phyloP scores from a whole-genome alignment of 2,113 vertebrate genomes.

The Mesoclemmys tuberculata region DNA sequence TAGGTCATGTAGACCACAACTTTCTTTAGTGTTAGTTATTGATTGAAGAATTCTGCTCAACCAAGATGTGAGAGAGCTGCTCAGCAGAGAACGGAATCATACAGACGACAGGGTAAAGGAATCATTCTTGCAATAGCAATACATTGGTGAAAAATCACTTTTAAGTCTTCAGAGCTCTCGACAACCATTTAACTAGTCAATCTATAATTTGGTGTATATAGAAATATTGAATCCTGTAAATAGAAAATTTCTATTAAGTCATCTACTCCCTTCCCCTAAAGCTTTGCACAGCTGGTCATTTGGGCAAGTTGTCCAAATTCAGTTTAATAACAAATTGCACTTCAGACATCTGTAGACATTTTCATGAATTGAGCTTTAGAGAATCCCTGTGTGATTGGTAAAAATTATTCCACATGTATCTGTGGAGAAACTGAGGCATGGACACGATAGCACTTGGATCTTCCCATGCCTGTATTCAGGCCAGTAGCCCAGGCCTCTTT shows the following conservation, averaged over 20 bases:
- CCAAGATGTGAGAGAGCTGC: background rate
- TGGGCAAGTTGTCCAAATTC: conserved; percentile 42
- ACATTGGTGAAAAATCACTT: conserved; percentile 25
- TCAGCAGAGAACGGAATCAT: background rate
- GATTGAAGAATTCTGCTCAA: background rate
- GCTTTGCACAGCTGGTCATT: conserved; percentile 20
- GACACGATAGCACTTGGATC: background rate
- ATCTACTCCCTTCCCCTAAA: conserved; percentile 38
- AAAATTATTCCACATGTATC: conserved; percentile 15
- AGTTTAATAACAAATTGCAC: conserved; percentile 38
- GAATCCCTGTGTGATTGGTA: background rate
- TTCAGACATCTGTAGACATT: conserved; percentile 23
- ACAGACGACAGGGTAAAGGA: background rate
- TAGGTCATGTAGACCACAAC: background rate
- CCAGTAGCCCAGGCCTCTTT: background rate
- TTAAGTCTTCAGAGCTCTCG: conserved; percentile 31
- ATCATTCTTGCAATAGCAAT: background rate
- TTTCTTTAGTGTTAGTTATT: background rate
- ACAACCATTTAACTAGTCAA: background rate
- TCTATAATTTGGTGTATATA: conserved; percentile 30
- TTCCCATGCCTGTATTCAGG: background rate
- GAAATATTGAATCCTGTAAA: conserved; percentile 45
- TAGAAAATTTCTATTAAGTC: conserved; percentile 45
- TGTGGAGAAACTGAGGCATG: background rate
- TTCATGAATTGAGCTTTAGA: conserved; percentile 32